Percentiles rank a stretch among this genome's conserved stretches.
phyloP scores from a whole-genome alignment of 2,797 vertebrate species.

The Momotus momota region DNA sequence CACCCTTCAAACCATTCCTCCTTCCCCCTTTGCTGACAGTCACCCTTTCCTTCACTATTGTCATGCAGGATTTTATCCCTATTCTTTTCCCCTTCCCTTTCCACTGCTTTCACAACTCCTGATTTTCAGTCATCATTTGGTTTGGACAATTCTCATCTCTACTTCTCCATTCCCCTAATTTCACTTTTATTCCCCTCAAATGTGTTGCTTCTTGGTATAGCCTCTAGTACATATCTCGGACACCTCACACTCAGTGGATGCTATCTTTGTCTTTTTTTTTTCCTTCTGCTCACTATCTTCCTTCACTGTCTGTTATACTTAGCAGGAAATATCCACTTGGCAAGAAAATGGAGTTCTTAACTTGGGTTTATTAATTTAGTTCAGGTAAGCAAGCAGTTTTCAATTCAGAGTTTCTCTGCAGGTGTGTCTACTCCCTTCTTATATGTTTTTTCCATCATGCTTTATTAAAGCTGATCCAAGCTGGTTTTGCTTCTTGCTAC shows the following conservation, averaged over 20 bases:
- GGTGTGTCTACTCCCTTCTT: background rate
- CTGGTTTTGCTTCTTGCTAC: background rate
- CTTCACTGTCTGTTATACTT: background rate
- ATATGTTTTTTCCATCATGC: background rate
- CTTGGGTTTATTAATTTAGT: background rate
- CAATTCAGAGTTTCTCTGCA: background rate
- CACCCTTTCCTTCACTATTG: background rate
- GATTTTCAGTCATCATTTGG: background rate
- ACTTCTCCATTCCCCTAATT: background rate
- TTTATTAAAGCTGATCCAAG: background rate
- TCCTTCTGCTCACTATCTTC: background rate
- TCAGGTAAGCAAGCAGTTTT: background rate
- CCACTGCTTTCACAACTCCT: background rate
- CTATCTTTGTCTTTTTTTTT: background rate
- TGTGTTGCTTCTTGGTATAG: background rate
- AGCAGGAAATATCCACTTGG: background rate
- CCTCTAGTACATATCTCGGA: background rate
- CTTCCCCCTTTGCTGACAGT: background rate
- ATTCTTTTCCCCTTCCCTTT: background rate
- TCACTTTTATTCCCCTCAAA: background rate
- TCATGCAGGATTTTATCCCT: background rate
- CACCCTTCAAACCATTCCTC: background rate
- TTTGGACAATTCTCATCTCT: background rate
- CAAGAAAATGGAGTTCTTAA: background rate
- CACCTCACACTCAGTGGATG: background rate